Conservation (phyloP, 2,888 invertebrate species). For the Nowickia ferox region DNA sequence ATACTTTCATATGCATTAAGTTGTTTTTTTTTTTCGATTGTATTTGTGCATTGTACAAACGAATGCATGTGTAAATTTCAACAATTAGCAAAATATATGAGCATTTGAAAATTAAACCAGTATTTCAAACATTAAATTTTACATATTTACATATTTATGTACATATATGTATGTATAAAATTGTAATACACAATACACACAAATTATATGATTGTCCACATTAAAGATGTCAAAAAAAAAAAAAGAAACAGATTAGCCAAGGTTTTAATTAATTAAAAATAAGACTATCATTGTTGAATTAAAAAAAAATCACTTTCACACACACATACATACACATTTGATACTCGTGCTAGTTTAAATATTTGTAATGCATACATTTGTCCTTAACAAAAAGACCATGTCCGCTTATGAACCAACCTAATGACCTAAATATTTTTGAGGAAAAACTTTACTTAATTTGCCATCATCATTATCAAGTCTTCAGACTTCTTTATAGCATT, state of each 20-base stretch:
- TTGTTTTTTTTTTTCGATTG: slow-evolving; percentile 12
- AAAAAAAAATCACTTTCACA: neutral
- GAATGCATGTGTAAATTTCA: slow-evolving; percentile 7
- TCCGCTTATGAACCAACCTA: slow-evolving; percentile 40
- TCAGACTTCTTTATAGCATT: slow-evolving; percentile 28
- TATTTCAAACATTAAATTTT: slow-evolving; percentile 17
- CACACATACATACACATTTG: neutral
- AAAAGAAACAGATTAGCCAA: slow-evolving; percentile 22
- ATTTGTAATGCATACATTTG: neutral
- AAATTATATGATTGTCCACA: slow-evolving; percentile 3
- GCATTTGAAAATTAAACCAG: slow-evolving; percentile 20
- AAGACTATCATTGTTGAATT: no score
- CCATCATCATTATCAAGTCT: slow-evolving; percentile 38
- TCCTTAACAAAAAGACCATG: slow-evolving; percentile 3
- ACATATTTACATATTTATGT: neutral
- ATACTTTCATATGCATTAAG: slow-evolving; percentile 13
- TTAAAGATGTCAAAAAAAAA: neutral
- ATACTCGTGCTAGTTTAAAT: no score
- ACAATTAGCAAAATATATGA: slow-evolving; percentile 28
- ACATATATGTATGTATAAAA: neutral
- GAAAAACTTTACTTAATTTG: slow-evolving; percentile 22
- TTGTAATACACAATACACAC: neutral
- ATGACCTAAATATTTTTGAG: slow-evolving; percentile 51
- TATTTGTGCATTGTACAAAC: slow-evolving; percentile 1
- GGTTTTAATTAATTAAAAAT: slow-evolving; percentile 14